Conservation (phyloP, 2,113 vertebrate genomes). For the Nothocercus nigrocapillus region DNA sequence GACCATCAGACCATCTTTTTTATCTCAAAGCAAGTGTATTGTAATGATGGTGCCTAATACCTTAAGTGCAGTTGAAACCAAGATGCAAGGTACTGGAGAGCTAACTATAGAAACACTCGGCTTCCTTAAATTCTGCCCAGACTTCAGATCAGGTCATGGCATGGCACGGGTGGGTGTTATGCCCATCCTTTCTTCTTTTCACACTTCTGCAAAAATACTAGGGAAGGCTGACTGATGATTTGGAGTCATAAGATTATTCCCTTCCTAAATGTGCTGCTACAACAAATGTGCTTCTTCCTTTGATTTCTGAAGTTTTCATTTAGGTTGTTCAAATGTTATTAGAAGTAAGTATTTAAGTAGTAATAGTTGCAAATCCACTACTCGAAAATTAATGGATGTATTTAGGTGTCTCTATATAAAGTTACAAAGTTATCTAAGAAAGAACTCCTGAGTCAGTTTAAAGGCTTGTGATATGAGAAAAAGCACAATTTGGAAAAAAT, state of each 20-base stretch:
- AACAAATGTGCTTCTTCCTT: neutral
- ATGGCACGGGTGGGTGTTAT: neutral
- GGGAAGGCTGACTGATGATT: neutral
- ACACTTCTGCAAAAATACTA: neutral
- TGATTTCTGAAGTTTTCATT: neutral
- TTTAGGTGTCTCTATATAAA: neutral
- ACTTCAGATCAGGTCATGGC: neutral
- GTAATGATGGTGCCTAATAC: neutral
- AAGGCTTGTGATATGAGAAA: neutral
- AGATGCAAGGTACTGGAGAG: fast-evolving
- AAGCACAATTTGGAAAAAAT: neutral
- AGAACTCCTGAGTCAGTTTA: neutral
- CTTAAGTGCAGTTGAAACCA: neutral
- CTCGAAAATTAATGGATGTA: neutral
- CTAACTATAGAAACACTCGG: neutral
- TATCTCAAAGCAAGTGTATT: neutral
- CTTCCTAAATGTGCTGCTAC: neutral
- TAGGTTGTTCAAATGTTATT: neutral
- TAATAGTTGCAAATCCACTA: neutral
- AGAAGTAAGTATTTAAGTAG: neutral
- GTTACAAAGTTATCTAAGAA: neutral
- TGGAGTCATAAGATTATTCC: neutral
- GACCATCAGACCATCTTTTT: neutral
- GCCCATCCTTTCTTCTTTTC: neutral
- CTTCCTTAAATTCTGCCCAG: neutral